Conservation (phyloP, 2,888 invertebrate genomes). For the Apodemia duryi region DNA sequence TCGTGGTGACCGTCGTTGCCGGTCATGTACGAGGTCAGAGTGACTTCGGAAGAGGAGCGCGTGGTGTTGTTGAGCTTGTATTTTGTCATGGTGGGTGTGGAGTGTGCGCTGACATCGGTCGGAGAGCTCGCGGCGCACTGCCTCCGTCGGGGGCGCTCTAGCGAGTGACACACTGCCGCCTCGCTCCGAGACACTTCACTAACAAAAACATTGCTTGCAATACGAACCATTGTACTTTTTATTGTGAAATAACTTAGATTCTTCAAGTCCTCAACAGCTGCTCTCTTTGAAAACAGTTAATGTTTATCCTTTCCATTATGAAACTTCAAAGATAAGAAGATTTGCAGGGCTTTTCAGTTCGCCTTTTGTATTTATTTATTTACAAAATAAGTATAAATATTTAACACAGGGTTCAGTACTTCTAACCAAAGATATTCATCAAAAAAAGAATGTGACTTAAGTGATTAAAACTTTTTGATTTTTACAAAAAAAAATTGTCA, state of each 20-base stretch:
- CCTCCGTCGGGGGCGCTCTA: neutral
- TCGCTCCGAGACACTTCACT: neutral
- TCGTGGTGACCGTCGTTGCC: conserved; percentile 38
- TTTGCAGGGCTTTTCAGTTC: no score
- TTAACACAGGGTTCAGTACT: no score
- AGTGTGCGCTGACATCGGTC: conserved; percentile 14
- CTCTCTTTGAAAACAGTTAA: neutral
- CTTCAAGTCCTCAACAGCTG: neutral
- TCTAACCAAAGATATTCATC: no score
- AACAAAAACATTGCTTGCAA: neutral
- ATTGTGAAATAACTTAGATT: neutral
- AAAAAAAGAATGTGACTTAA: no score
- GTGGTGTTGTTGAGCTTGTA: conserved; percentile 73
- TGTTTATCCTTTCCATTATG: no score
- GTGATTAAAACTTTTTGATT: no score
- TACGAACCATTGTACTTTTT: neutral
- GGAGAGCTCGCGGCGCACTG: neutral
- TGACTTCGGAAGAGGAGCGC: conserved; percentile 61
- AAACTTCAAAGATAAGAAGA: no score
- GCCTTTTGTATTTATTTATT: no score
- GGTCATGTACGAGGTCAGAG: conserved; percentile 66
- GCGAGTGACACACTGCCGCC: neutral
- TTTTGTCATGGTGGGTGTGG: conserved; percentile 63
- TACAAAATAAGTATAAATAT: no score
- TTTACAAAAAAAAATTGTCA: no score